A percentile compares a stretch with the other conserved stretches of the same genome.
These are phyloP conservation scores for Ictidomys tridecemlineatus DNA, from an alignment of 2,113 vertebrate species.

Conservation along the genomic window DNA sequence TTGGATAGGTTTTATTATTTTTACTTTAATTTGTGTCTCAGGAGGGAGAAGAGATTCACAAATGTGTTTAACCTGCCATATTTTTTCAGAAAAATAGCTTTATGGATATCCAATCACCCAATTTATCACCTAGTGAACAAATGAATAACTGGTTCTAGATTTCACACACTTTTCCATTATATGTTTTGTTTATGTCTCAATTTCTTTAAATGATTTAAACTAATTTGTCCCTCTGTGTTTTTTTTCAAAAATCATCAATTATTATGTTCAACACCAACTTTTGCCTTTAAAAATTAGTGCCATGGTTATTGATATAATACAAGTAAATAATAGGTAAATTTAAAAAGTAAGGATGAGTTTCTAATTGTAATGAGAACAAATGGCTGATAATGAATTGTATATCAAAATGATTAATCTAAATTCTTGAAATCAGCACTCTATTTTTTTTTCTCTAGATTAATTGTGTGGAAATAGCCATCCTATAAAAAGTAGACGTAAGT, in stretches of 20 bases:
- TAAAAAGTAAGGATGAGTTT: background rate
- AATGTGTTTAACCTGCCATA: background rate
- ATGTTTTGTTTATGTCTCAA: background rate
- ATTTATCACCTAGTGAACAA: background rate
- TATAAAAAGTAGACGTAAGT: background rate
- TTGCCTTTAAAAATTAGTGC: background rate
- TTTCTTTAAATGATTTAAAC: background rate
- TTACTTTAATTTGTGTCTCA: background rate
- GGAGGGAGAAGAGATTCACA: background rate
- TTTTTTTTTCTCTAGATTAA: background rate
- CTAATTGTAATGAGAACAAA: background rate
- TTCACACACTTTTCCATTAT: background rate
- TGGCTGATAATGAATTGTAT: background rate
- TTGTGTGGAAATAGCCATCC: background rate
- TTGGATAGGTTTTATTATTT: background rate
- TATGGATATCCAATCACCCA: background rate
- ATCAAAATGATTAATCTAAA: constrained; percentile 34
- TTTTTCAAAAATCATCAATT: background rate
- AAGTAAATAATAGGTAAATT: background rate
- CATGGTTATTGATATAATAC: background rate
- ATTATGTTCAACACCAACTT: background rate
- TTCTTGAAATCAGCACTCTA: background rate
- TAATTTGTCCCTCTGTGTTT: background rate
- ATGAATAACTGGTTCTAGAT: background rate
- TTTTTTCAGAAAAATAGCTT: background rate